Evolutionary conservation across 2,888 invertebrate genomes (phyloP), one percentile per base, ranked within the genome.

Genomic region (Dryobota labecula): DNA sequence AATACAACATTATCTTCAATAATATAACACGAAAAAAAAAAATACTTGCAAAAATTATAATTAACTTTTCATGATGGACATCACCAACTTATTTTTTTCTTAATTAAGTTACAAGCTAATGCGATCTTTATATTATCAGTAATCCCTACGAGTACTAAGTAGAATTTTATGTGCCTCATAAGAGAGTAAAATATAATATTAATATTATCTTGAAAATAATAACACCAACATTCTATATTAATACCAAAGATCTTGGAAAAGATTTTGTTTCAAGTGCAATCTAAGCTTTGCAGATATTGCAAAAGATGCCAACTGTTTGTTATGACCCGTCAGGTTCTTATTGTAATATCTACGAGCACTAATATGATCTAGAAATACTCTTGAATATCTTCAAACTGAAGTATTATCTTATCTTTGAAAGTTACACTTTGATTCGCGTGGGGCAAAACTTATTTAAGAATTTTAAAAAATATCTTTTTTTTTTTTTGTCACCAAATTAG

Each of bases 81-180:
- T 13, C 24, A n/a, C 0, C 15, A 41, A 20, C 3, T 45, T 20
- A 9, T n/a, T 20, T 20, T 30, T 30, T 20, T 57, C 18, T 38
- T 68, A 76, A 36, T 57, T 30, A 49, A 49, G 7, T 33, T 13
- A 18, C 13, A 41, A 47, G 56, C 20, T 43, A 56, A 76, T 11
- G 8, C 2, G 3, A 41, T 49, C 47, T 30, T 51, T 6, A 4
- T 54, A 41, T 33, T 51, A 33, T 54, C 15, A 57, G 24, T 57
- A 67, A 67, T 76, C 43, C 36, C 4, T 8, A 13, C n/a, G n/a
- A n/a, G n/a, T n/a, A n/a, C 24, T 45, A 65, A 41, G 41, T 33
- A 24, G 30, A 18, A 1, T 36, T 74, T 74, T 53, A 57, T 33
- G 47, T 24, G 36, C 13, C 36, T 43, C 33, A 43, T 56, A 76